Conservation (phyloP, 2,113 vertebrate species). For the Bos indicus region DNA sequence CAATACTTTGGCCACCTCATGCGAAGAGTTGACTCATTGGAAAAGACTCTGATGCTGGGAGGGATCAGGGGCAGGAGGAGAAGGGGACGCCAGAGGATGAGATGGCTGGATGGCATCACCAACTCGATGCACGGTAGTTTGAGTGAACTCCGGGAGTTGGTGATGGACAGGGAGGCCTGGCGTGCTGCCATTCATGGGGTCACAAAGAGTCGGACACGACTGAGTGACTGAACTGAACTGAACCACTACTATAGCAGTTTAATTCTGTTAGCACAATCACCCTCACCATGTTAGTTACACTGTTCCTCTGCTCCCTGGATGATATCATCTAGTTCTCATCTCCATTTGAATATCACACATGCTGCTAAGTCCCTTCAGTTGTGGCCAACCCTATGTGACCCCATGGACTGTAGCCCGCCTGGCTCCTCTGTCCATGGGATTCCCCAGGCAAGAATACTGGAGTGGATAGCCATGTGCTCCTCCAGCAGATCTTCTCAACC, state of each 20-base stretch:
- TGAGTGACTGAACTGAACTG: too few relatives aligned
- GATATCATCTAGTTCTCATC: neutral
- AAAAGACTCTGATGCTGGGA: too few relatives aligned
- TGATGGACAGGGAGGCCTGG: too few relatives aligned
- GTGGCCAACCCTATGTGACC: neutral
- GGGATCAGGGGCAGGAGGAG: too few relatives aligned
- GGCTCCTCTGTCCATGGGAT: neutral
- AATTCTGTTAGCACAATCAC: neutral
- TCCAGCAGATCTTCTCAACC: too few relatives aligned
- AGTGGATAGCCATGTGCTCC: neutral
- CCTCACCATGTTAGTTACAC: neutral
- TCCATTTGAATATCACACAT: neutral
- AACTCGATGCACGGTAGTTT: fast-evolving
- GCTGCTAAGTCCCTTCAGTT: neutral
- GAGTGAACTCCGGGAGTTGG: too few relatives aligned
- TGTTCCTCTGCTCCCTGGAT: neutral
- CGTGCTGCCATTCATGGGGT: too few relatives aligned
- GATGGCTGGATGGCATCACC: too few relatives aligned
- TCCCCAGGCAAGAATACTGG: neutral
- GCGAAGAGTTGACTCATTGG: too few relatives aligned
- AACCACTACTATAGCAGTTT: neutral
- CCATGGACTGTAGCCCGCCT: neutral
- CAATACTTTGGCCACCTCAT: too few relatives aligned
- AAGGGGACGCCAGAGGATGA: too few relatives aligned
- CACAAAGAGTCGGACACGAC: fast-evolving